Conservation (phyloP, 2,888 invertebrate genomes). For the Dichetophora obliterata region DNA sequence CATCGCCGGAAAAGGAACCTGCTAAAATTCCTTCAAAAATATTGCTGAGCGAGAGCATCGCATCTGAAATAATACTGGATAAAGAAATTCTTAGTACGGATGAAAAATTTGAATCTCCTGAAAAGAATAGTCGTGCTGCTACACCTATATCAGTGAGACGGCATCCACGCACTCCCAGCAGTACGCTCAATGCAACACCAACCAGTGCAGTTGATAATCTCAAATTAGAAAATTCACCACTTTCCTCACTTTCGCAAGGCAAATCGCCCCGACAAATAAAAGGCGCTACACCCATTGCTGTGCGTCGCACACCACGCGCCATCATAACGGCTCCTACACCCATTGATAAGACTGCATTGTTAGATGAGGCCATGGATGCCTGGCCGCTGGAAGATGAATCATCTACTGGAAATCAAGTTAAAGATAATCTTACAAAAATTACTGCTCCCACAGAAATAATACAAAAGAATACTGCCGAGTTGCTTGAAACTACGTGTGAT, state of each 20-base stretch:
- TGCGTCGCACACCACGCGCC: constrained; percentile 65
- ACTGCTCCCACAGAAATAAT: constrained; percentile 26
- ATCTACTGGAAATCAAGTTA: background rate
- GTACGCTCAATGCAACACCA: background rate
- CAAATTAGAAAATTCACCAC: constrained; percentile 18
- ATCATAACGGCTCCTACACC: constrained; percentile 47
- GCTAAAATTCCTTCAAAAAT: background rate
- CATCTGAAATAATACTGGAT: constrained; percentile 56
- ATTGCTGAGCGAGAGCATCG: background rate
- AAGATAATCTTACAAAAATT: constrained; percentile 21
- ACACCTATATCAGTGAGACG: constrained; percentile 68
- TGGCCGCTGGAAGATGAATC: constrained; percentile 54
- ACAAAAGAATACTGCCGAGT: background rate
- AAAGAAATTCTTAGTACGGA: constrained; percentile 66
- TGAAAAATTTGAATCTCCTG: constrained; percentile 67
- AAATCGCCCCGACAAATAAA: constrained; percentile 44
- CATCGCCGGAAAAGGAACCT: background rate
- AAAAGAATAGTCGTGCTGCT: constrained; percentile 61
- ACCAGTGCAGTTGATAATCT: background rate
- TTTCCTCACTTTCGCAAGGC: background rate
- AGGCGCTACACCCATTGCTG: constrained; percentile 63
- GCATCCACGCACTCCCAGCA: constrained; percentile 62
- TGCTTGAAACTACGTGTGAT: constrained; percentile 53
- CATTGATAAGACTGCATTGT: constrained; percentile 47
- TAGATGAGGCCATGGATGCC: constrained; percentile 66